Base-by-base conservation (phyloP, 2,888 invertebrate species). In the Tricholauxania praeusta region DNA sequence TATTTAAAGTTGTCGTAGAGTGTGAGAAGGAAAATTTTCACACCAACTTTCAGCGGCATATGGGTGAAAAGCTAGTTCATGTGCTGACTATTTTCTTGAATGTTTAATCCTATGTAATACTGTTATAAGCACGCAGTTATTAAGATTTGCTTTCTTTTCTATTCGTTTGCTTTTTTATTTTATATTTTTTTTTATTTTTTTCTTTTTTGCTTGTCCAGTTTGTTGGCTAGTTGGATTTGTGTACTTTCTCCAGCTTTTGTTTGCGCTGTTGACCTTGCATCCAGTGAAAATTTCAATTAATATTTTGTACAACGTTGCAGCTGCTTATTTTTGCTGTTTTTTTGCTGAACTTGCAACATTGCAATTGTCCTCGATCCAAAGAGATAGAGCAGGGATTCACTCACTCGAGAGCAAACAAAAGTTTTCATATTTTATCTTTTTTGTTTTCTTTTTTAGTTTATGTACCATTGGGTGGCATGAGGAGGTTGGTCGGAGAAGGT, bases 231-330 rank as follows among this genome's bases (percentile, higher is more conserved):
- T 28, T 28, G 39, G 39, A 39, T 10, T 39, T 39, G 10, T 39
- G 6, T 64, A 17, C 12, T 15, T 14, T 28, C 28, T 19, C 12
- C 19, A n/a, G 8, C 51, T 51, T 14, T 47, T 28, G 49, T 22
- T 49, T 22, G 12, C 51, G 59, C 68, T 57, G 68, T n/a, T 68
- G 69, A 69, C 69, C 69, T 69, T 69, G 51, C 52, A 69, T 69
- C 60, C 60, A 49, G 69, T 60, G 62, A 32, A 69, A 69, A 69
- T 69, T 69, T 69, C 60, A 69, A 69, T 69, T 69, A 69, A 60
- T 69, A 60, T 69, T 69, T 39, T 49, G 15, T 22, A 14, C 19
- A 39, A 17, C 47, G 7, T 19, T 47, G 47, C 47, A 39, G 19
- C 19, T 47, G 14, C 17, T 62, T 32, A 15, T 22, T 32, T 47